Conservation (phyloP, 1,140 invertebrate genomes). For the Caenorhabditis tropicalis region DNA sequence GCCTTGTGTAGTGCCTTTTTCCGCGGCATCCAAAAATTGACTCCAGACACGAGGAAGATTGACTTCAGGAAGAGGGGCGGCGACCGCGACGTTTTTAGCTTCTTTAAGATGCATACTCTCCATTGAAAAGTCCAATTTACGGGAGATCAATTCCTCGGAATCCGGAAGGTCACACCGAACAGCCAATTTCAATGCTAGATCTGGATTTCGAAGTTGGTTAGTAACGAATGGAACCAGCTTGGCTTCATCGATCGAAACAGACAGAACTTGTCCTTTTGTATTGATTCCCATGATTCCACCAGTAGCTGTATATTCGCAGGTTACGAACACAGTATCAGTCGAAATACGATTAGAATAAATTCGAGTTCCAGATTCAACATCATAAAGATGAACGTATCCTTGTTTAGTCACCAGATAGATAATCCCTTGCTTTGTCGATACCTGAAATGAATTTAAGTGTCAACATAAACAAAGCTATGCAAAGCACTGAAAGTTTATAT, state of each 20-base stretch:
- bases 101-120: no score
- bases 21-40: not conserved
- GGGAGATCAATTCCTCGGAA: slow-evolving; percentile 95
- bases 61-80: no score
- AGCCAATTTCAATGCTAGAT: slow-evolving; percentile 92
- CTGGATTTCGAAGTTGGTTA: slow-evolving; percentile 92
- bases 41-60: not conserved
- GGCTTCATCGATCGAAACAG: slow-evolving; percentile 96
- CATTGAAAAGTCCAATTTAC: slow-evolving; percentile 96
- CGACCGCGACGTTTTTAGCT: no score
- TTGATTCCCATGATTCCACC: slow-evolving; percentile 97
- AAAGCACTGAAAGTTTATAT: not conserved
- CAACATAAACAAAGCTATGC: not conserved
- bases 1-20: not conserved
- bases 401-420: slow-evolving; percentile 99
- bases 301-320: slow-evolving; percentile 91
- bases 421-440: slow-evolving; percentile 92
- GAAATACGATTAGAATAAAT: slow-evolving; percentile 99
- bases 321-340: slow-evolving; percentile 98
- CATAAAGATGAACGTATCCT: slow-evolving; percentile 98
- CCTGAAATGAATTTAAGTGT: slow-evolving; percentile 72
- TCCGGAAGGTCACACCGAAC: slow-evolving; percentile 94
- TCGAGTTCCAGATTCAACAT: slow-evolving; percentile 96
- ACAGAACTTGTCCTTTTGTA: slow-evolving; percentile 95
- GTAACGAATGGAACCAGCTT: slow-evolving; percentile 97